Evolutionary conservation across 2,888 invertebrate genomes (phyloP).

Genomic region (Phaonia tiefii): DNA sequence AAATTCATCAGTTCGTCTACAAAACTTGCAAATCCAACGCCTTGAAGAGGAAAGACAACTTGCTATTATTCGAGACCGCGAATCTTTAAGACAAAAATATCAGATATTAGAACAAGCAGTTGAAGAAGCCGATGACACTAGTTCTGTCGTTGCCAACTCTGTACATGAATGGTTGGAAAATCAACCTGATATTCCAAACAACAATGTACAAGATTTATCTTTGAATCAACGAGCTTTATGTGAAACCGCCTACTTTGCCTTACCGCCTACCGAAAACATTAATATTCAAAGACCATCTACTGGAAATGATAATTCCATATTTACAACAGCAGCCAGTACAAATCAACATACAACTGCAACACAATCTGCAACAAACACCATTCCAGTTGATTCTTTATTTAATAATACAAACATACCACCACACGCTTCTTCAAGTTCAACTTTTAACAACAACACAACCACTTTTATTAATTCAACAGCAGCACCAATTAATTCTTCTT

Average conservation of each 20-base stretch:
- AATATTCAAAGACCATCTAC: not conserved
- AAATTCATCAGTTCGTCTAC: not conserved
- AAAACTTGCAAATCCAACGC: not conserved
- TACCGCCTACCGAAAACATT: not conserved
- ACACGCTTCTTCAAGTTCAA: not conserved
- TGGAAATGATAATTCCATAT: not conserved
- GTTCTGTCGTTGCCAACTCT: not conserved
- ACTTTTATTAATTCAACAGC: conserved; percentile 3
- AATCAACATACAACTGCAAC: not conserved
- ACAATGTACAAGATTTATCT: too few species aligned
- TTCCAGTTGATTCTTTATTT: not conserved
- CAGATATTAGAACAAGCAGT: not conserved
- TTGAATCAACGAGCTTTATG: not conserved
- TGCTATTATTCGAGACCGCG: not conserved
- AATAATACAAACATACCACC: not conserved
- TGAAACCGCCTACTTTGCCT: not conserved
- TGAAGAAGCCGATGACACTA: not conserved
- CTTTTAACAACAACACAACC: not conserved
- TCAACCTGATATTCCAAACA: too few species aligned
- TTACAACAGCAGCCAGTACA: not conserved
- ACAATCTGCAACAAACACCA: not conserved
- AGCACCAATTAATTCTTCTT: not conserved
- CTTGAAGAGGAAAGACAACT: conserved; percentile 13
- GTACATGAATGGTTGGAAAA: too few species aligned
- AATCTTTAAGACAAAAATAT: conserved; percentile 1